phyloP scores from a whole-genome alignment of 2,113 vertebrate genomes.

The Ctenomys sociabilis region DNA sequence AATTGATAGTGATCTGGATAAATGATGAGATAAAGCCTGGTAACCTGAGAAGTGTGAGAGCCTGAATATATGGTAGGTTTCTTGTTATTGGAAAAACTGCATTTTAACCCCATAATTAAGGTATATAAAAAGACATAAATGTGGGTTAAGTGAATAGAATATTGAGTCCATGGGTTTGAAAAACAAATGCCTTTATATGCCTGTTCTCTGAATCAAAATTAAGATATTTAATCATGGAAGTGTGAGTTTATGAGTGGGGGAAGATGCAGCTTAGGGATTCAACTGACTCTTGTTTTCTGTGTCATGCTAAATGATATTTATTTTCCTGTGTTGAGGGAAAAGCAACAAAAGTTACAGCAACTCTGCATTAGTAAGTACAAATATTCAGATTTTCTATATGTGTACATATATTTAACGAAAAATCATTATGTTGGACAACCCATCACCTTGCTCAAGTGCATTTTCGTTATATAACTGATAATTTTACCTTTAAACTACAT shows the following conservation, averaged over 20 bases:
- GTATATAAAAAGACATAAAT: background rate
- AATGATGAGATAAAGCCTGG: background rate
- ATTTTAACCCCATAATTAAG: background rate
- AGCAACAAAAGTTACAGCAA: background rate
- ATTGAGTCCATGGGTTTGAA: background rate
- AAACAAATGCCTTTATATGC: background rate
- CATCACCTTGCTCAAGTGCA: background rate
- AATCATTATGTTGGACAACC: background rate
- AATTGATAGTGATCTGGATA: background rate
- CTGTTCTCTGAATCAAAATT: accelerated
- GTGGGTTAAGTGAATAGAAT: background rate
- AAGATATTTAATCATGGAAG: background rate
- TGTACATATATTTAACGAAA: background rate
- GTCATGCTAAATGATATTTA: background rate
- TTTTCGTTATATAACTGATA: background rate
- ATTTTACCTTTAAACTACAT: background rate
- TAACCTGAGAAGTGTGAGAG: too few relatives aligned
- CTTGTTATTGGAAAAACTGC: background rate
- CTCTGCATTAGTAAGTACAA: background rate
- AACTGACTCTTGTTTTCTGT: background rate
- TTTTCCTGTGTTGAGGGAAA: background rate
- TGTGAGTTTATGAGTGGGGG: background rate
- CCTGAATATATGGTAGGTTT: background rate
- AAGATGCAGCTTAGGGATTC: accelerated
- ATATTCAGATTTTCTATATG: background rate